phyloP scores from a whole-genome alignment of 64 coral and sea anemone species.

The Montipora foliosa region DNA sequence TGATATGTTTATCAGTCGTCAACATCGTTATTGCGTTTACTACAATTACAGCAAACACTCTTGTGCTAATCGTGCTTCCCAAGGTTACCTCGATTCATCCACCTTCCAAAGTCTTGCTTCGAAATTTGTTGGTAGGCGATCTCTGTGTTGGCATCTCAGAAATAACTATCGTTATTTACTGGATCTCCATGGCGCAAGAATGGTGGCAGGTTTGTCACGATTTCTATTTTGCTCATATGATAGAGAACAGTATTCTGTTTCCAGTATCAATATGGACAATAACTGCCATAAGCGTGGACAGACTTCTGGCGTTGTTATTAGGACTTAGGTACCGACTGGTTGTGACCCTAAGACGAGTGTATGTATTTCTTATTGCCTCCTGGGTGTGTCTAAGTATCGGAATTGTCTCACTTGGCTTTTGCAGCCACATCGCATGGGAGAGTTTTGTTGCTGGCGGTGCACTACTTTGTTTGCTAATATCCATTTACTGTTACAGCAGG shows the following conservation, averaged over 20 bases:
- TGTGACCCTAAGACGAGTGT: neutral
- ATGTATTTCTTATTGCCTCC: neutral
- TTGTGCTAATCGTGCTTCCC: too few species aligned
- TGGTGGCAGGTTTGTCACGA: too few species aligned
- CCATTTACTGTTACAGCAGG: neutral
- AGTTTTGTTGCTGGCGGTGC: neutral
- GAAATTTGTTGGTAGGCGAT: too few species aligned
- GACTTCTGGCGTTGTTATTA: neutral
- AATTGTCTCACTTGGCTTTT: neutral
- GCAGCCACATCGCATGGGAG: neutral
- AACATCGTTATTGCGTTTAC: too few species aligned
- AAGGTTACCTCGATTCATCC: too few species aligned
- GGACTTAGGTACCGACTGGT: neutral
- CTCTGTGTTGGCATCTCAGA: too few species aligned
- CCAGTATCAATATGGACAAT: neutral
- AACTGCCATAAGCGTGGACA: neutral
- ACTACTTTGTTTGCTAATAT: neutral
- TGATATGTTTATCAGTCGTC: too few species aligned
- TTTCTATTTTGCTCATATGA: too few species aligned
- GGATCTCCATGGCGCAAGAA: too few species aligned
- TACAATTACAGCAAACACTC: too few species aligned
- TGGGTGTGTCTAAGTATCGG: neutral
- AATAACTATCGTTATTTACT: too few species aligned
- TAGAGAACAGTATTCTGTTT: neutral
- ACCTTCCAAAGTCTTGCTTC: too few species aligned